Conservation (phyloP, 2,113 vertebrate species). For the Paradoxurus hermaphroditus region DNA sequence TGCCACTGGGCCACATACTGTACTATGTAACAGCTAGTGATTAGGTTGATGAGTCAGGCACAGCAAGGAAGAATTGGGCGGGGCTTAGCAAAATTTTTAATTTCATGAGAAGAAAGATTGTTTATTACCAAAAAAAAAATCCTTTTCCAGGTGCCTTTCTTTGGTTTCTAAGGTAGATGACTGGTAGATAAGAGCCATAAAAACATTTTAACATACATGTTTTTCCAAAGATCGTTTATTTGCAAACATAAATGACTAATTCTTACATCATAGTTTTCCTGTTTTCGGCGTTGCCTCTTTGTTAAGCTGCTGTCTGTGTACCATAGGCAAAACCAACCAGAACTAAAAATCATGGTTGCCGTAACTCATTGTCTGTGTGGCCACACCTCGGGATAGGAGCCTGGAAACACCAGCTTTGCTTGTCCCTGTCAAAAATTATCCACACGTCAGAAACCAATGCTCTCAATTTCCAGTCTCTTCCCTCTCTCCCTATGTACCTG, state of each 20-base stretch:
- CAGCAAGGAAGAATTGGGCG: slow-evolving; percentile 34
- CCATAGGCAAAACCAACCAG: slow-evolving; percentile 44
- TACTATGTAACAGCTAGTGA: slow-evolving; percentile 10
- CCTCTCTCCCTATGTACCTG: background rate
- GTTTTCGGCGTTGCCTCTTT: slow-evolving; percentile 1
- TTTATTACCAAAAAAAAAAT: background rate
- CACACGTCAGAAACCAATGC: background rate
- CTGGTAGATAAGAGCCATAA: background rate
- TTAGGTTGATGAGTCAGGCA: slow-evolving; percentile 38
- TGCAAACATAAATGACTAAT: slow-evolving; percentile 55
- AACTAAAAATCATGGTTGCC: background rate
- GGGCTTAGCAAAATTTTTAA: slow-evolving; percentile 37
- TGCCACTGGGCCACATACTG: background rate
- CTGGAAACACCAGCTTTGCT: slow-evolving; percentile 59
- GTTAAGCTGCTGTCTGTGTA: background rate
- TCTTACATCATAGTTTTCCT: slow-evolving; percentile 26
- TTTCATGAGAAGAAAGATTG: background rate
- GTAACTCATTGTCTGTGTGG: background rate
- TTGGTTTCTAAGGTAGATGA: slow-evolving; percentile 6
- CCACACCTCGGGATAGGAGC: slow-evolving; percentile 27
- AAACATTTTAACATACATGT: background rate
- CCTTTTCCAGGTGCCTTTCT: background rate
- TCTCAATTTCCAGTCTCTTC: background rate
- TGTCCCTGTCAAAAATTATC: background rate
- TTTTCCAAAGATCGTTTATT: slow-evolving; percentile 39